Evolutionary conservation across 2,797 vertebrate species (phyloP), one percentile per base, ranked within the genome.

Genomic region (Artibeus lituratus): DNA sequence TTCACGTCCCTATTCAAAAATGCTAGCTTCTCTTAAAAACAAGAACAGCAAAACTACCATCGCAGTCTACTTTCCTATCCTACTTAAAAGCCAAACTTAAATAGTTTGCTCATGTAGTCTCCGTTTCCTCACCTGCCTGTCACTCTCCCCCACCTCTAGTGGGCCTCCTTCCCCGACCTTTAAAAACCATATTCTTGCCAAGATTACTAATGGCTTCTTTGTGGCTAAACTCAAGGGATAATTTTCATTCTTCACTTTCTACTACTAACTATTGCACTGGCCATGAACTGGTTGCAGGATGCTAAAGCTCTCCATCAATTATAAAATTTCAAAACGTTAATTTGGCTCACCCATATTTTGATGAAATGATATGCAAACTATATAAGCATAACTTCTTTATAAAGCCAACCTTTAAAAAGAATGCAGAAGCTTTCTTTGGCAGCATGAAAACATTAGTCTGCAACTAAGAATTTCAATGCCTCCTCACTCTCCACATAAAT

Each of bases 271-370:
- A 51, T 29, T 81, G 77, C 59, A 24, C 4, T 70, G 53, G 53
- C 24, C 65, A 73, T 32, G 51, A 22, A 22, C 26, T 51, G 29
- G 14, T 3, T 81, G 24, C 10, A 26, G 51, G 22, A 35, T 92
- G 59, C 16, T 81, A 81, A 94, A 62, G 37, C 7, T 39, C 19
- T 89, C n/a, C 47, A 70, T 47, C 26, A 55, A 24, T 51, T 82
- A 92, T n/a, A 92, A 55, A 59, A 88, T 86, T 86, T 42, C 74
- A 57, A 81, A 39, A 73, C 69, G 35, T n/a, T 92, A 55, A 90
- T 67, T 49, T 94, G 39, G 59, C 57, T 91, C 29, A 95, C 57
- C 16, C 59, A 77, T 32, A 70, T 83, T 81, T 57, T 83, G 35
- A 70, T 62, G 59, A 19, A 47, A 82, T 77, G 83, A 55, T 42